These are phyloP conservation scores for Alauda arvensis DNA, from an alignment of 2,797 vertebrate species.

Conservation along the genomic window DNA sequence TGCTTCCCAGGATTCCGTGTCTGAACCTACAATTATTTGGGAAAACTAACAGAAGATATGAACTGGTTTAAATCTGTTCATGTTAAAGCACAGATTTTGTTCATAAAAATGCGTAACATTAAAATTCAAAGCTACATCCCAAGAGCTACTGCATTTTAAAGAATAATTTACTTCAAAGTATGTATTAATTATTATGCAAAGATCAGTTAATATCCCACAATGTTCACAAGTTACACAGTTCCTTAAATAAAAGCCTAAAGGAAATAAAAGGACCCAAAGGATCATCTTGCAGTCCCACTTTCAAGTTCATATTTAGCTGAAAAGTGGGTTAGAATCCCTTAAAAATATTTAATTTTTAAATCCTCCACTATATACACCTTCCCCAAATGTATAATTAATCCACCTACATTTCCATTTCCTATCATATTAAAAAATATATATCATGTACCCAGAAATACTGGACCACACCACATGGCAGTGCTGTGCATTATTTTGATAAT, in stretches of 20 bases:
- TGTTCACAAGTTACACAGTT: neutral
- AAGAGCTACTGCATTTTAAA: neutral
- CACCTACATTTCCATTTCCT: neutral
- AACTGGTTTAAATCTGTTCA: neutral
- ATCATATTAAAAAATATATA: neutral
- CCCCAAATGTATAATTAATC: neutral
- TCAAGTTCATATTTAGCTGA: neutral
- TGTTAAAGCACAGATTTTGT: neutral
- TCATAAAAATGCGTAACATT: neutral
- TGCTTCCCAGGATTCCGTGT: conserved; percentile 85
- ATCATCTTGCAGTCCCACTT: neutral
- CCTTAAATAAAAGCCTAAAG: neutral
- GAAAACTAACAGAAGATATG: conserved; percentile 62
- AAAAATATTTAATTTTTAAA: neutral
- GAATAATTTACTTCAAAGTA: neutral
- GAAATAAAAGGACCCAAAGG: neutral
- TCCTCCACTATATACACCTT: neutral
- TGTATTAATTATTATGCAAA: neutral
- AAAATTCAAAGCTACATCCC: neutral
- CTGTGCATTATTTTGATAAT: neutral
- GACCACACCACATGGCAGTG: neutral
- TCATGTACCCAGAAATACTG: neutral
- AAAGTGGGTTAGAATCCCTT: neutral
- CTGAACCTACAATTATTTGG: conserved; percentile 58
- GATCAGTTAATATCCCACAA: neutral